phyloP scores from a whole-genome alignment of 2,113 vertebrate genomes.

The Sitta europaea region DNA sequence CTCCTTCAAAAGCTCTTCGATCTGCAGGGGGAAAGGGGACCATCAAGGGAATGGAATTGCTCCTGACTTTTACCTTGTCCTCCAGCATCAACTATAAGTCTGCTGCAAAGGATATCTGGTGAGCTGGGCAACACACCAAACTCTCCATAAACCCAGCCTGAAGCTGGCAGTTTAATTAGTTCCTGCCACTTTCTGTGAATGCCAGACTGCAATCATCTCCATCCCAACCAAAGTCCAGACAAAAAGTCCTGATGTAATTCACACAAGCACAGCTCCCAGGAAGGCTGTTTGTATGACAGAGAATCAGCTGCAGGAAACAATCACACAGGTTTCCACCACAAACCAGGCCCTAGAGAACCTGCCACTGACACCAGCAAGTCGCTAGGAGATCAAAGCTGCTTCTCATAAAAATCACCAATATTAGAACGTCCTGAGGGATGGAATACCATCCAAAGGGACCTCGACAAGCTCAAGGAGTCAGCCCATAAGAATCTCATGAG shows the following conservation, averaged over 20 bases:
- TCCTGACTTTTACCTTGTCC: neutral
- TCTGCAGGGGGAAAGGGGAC: slow-evolving; percentile 62
- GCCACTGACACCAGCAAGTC: neutral
- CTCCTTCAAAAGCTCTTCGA: slow-evolving; percentile 93
- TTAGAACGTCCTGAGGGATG: neutral
- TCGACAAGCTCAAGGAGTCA: neutral
- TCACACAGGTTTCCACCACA: accelerated
- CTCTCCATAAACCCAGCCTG: neutral
- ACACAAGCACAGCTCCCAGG: accelerated
- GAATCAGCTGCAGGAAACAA: neutral
- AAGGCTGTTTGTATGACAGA: accelerated
- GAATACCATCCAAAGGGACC: neutral
- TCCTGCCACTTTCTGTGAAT: neutral
- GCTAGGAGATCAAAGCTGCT: neutral
- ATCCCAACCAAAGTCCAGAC: neutral
- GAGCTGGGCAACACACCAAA: neutral
- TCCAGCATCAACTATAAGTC: accelerated
- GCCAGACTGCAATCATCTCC: neutral
- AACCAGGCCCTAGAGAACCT: neutral
- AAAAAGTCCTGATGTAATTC: accelerated
- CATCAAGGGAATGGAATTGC: neutral
- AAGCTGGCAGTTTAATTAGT: accelerated
- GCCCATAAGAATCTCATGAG: neutral
- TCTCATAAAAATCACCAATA: accelerated
- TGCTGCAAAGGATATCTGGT: neutral